Evolutionary conservation across 2,888 invertebrate species (phyloP).

Genomic region (Anoncus sp.): DNA sequence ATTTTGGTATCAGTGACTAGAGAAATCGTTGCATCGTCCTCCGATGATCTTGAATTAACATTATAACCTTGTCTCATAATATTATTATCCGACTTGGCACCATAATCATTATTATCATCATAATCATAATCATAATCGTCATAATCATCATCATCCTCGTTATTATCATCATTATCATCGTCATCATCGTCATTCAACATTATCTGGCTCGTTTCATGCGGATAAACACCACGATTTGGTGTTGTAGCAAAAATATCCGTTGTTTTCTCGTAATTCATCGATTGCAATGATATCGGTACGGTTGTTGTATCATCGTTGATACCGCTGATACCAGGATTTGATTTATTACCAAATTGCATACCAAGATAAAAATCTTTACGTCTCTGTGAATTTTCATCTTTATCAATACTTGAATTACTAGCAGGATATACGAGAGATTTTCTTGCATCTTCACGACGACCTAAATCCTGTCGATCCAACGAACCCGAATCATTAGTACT

Average conservation of each 20-base stretch:
- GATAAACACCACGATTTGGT: constrained; percentile 59
- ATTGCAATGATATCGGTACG: neutral
- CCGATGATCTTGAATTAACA: constrained; percentile 77
- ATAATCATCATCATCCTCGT: constrained; percentile 7
- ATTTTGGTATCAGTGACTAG: constrained; percentile 80
- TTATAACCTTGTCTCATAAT: constrained; percentile 83
- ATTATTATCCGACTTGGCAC: constrained; percentile 6
- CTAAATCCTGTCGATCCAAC: constrained; percentile 62
- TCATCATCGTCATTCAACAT: constrained; percentile 61
- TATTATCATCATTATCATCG: constrained; percentile 32
- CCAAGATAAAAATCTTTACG: constrained; percentile 31
- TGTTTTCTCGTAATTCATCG: constrained; percentile 58
- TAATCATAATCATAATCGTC: constrained; percentile 78
- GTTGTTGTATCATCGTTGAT: neutral
- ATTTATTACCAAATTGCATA: constrained; percentile 24
- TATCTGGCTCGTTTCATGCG: constrained; percentile 69
- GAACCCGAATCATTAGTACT: constrained; percentile 89
- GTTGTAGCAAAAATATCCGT: constrained; percentile 61
- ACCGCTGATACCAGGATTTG: neutral
- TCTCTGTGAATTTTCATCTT: neutral
- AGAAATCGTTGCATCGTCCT: constrained; percentile 75
- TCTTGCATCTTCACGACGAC: constrained; percentile 75
- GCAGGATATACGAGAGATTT: constrained; percentile 75
- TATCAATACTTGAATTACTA: neutral
- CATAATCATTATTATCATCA: constrained; percentile 30